These are phyloP conservation scores for Oreotrochilus melanogaster DNA, from an alignment of 2,113 vertebrate genomes.

Conservation along the genomic window DNA sequence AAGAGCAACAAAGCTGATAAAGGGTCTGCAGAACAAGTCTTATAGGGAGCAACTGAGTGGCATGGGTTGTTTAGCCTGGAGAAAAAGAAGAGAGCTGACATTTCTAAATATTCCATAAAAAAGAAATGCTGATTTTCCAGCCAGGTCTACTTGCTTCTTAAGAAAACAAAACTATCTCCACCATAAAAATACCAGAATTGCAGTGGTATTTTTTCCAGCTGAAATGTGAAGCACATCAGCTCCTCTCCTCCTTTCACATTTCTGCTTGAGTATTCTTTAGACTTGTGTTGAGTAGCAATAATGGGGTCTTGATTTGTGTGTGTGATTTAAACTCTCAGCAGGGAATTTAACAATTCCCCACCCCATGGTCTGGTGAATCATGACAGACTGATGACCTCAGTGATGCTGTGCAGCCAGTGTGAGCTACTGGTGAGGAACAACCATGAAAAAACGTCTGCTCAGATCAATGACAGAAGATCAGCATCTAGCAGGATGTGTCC, in stretches of 20 bases:
- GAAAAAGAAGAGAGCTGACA: not conserved
- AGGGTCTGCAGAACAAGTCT: too few species aligned
- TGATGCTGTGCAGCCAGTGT: not conserved
- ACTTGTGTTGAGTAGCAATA: not conserved
- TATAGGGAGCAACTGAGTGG: too few species aligned
- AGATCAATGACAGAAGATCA: not conserved
- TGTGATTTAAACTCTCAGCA: constrained; percentile 8
- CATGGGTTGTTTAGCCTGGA: too few species aligned
- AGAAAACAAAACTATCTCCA: not conserved
- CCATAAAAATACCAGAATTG: not conserved
- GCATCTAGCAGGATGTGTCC: not conserved
- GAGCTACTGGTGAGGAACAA: not conserved
- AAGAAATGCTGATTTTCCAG: not conserved
- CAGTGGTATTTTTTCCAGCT: not conserved
- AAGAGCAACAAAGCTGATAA: too few species aligned
- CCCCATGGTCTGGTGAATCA: not conserved
- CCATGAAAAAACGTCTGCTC: not conserved
- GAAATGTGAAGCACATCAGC: not conserved
- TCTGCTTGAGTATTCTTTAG: not conserved
- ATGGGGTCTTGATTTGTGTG: not conserved
- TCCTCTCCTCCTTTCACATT: not conserved
- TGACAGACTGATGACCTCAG: fast-evolving
- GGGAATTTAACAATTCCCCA: not conserved
- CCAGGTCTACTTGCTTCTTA: not conserved
- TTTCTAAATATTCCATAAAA: not conserved